These are phyloP conservation scores for Listronotus bonariensis DNA, from an alignment of 1,140 invertebrate species.

Conservation along the genomic window DNA sequence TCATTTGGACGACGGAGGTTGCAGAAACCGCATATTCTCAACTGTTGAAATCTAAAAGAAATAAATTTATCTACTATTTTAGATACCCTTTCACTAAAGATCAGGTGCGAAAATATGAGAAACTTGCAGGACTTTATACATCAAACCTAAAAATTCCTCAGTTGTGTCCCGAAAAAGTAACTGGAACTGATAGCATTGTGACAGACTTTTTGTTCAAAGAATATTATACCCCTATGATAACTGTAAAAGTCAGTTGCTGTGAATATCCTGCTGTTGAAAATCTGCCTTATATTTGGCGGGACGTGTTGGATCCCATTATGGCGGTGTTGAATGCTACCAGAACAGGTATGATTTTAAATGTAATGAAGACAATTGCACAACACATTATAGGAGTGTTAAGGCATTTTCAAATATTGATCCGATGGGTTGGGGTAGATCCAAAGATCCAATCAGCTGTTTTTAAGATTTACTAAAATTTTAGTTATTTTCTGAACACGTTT, in stretches of 20 bases:
- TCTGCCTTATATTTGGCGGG: conserved; percentile 75
- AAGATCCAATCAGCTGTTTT: no score
- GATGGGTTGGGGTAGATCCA: no score
- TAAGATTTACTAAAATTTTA: no score
- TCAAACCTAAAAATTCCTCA: conserved; percentile 47
- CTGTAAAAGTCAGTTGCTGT: conserved; percentile 72
- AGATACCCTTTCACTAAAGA: conserved; percentile 54
- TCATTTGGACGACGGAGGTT: no score
- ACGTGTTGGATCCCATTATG: conserved; percentile 72
- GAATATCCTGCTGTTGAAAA: conserved; percentile 71
- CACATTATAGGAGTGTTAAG: no score
- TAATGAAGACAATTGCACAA: no score
- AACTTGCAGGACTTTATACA: conserved; percentile 59
- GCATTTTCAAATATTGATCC: no score
- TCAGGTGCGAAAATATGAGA: conserved; percentile 58
- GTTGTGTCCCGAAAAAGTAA: conserved; percentile 37
- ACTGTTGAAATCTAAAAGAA: no score
- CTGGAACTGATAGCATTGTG: conserved; percentile 52
- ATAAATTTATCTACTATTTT: no score
- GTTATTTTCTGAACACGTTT: no score
- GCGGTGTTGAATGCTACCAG: conserved; percentile 62
- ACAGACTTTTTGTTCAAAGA: conserved; percentile 63
- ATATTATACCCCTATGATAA: conserved; percentile 63
- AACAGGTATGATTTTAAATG: conserved; percentile 57
- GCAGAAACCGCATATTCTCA: no score